Evolutionary conservation across 1,140 invertebrate genomes (phyloP).

Genomic region (Whitmania pigra): DNA sequence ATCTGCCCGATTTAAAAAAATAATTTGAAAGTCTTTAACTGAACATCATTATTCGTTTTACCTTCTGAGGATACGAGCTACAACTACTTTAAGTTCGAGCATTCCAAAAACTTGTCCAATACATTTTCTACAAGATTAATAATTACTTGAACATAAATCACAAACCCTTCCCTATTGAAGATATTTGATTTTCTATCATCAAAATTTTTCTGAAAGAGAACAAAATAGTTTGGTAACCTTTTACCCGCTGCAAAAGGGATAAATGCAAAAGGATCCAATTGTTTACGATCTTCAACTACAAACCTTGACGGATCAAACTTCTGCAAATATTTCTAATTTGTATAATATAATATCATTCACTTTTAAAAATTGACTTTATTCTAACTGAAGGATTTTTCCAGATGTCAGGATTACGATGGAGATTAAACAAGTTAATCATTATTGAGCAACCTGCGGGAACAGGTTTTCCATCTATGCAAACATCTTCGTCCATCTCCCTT

Average conservation of each 20-base stretch:
- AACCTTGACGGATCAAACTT: slow-evolving; percentile 33
- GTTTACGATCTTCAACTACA: slow-evolving; percentile 29
- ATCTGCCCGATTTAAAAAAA: no score
- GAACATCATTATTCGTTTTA: no score
- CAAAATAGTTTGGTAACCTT: neutral
- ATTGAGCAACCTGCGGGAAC: slow-evolving; percentile 27
- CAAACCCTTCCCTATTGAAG: no score
- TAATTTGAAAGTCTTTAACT: no score
- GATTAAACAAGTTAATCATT: slow-evolving; percentile 27
- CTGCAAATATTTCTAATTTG: neutral
- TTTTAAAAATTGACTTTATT: no score
- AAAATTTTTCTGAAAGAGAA: no score
- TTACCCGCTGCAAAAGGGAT: slow-evolving; percentile 35
- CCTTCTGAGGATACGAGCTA: neutral
- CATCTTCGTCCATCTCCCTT: slow-evolving; percentile 55
- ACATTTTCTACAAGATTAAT: neutral
- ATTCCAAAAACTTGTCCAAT: slow-evolving; percentile 19
- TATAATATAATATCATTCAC: no score
- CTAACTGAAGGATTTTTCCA: slow-evolving; percentile 29
- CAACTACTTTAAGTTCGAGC: slow-evolving; percentile 10
- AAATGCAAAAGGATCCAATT: slow-evolving; percentile 30
- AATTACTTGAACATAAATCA: no score
- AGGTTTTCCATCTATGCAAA: slow-evolving; percentile 32
- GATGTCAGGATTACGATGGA: slow-evolving; percentile 33
- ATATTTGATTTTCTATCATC: no score